phyloP scores from a whole-genome alignment of 2,113 vertebrate genomes.

The Helogale parvula region DNA sequence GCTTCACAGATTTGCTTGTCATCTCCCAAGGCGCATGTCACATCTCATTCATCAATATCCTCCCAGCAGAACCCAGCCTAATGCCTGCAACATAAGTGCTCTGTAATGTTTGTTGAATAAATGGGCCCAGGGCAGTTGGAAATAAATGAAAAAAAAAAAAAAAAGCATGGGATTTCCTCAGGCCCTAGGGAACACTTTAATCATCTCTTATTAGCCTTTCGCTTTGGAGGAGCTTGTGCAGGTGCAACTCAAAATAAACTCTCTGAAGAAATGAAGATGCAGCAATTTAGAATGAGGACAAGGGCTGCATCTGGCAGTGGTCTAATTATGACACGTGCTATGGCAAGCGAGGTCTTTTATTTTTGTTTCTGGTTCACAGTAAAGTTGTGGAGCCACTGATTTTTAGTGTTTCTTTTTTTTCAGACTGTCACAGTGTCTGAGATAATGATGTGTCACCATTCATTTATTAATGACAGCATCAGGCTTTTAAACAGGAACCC shows the following conservation, averaged over 20 bases:
- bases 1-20: background rate
- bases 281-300: background rate
- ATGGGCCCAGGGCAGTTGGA: constrained; percentile 40
- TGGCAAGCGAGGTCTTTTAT: constrained; percentile 49
- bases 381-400: constrained; percentile 36
- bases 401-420: constrained; percentile 50
- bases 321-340: constrained; percentile 25
- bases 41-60: background rate
- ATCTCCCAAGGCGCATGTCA: background rate
- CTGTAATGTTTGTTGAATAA: constrained; percentile 47
- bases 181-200: constrained; percentile 36
- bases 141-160: background rate
- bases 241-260: constrained; percentile 42
- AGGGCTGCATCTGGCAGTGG: background rate
- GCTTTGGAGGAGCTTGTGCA: constrained; percentile 11
- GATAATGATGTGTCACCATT: constrained; percentile 16
- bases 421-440: background rate
- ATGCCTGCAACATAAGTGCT: background rate
- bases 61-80: background rate
- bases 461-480: background rate
- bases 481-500: constrained; percentile 29
- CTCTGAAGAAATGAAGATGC: constrained; percentile 41
- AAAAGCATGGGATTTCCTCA: constrained; percentile 28
- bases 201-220: constrained; percentile 41
- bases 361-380: constrained; percentile 56